phyloP scores from a whole-genome alignment of 2,888 invertebrate genomes.

The Cecidostiba fungosa region DNA sequence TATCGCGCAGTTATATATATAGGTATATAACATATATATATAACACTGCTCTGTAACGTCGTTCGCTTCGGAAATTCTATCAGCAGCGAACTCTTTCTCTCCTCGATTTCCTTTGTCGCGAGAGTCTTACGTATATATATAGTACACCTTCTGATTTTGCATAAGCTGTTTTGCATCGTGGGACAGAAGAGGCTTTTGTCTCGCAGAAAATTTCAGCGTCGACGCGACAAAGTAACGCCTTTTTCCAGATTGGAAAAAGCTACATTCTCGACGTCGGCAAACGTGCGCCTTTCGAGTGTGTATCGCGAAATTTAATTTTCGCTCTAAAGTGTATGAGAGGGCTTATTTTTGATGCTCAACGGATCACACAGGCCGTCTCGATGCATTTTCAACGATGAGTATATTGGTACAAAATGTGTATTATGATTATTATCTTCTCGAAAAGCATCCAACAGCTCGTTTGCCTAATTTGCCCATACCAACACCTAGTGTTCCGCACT shows the following conservation, averaged over 20 bases:
- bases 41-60: constrained; percentile 2
- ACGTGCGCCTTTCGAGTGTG: neutral
- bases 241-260: neutral
- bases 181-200: neutral
- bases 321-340: neutral
- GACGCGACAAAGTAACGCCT: neutral
- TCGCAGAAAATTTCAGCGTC: neutral
- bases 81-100: neutral
- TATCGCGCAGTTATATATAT: constrained; percentile 38
- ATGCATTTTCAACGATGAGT: too few species aligned
- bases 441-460: neutral
- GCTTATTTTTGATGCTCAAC: neutral
- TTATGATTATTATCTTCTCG: too few species aligned
- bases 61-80: constrained; percentile 64
- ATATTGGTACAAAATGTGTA: too few species aligned
- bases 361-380: too few species aligned
- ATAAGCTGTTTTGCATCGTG: constrained; percentile 13
- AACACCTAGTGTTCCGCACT: neutral
- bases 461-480: constrained; percentile 6
- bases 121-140: neutral
- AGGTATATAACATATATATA: neutral
- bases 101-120: constrained; percentile 10
- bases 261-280: neutral
- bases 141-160: neutral
- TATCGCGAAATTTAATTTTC: neutral